These are phyloP conservation scores for Laterallus jamaicensis DNA, from an alignment of 2,113 vertebrate genomes.

Conservation along the genomic window DNA sequence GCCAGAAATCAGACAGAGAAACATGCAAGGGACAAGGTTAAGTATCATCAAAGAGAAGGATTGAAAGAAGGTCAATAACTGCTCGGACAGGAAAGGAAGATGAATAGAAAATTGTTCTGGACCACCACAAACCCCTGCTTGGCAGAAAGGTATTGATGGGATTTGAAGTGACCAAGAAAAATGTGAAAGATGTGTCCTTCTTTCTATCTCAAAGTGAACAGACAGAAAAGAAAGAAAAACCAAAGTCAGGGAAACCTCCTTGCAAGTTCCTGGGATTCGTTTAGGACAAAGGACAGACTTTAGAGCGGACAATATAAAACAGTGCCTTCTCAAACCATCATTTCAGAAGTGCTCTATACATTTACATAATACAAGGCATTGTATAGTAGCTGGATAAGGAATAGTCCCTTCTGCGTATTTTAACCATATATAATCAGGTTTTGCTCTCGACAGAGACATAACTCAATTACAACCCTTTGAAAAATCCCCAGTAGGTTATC, in stretches of 20 bases:
- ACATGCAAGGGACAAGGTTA: slow-evolving; percentile 75
- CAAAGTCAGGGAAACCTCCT: background rate
- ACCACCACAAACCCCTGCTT: slow-evolving; percentile 53
- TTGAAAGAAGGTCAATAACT: slow-evolving; percentile 80
- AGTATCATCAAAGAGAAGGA: slow-evolving; percentile 76
- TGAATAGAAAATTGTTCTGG: slow-evolving; percentile 71
- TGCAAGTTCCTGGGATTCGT: background rate
- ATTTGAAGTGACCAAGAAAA: slow-evolving; percentile 72
- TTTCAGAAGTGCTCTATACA: background rate
- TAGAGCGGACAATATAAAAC: background rate
- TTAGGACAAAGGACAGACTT: background rate
- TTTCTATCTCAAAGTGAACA: slow-evolving; percentile 34
- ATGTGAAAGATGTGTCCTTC: slow-evolving; percentile 59
- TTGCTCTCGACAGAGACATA: background rate
- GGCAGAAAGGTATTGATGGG: slow-evolving; percentile 70
- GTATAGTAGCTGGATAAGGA: background rate
- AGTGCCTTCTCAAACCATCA: background rate
- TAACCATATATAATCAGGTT: background rate
- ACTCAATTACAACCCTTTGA: background rate
- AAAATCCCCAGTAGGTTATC: background rate
- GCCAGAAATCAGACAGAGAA: slow-evolving; percentile 74
- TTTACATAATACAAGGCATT: background rate
- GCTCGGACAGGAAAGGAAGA: slow-evolving; percentile 71
- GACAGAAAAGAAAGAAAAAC: background rate
- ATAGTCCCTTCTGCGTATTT: background rate